Base-by-base conservation (phyloP, 2,113 vertebrate species). In the Eupsittula cactorum region DNA sequence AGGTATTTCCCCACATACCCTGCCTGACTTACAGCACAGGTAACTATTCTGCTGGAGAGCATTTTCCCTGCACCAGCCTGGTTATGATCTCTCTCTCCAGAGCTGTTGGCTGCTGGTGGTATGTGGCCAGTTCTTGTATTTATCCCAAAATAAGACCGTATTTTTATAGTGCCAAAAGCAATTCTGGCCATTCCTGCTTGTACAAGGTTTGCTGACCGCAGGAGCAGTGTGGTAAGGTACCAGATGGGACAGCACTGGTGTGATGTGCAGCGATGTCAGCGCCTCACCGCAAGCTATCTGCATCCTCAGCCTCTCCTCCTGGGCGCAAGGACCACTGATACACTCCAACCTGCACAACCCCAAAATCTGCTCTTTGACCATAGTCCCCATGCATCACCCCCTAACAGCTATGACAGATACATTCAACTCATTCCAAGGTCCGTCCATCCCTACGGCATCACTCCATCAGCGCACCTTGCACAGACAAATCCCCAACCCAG, bases 331-430 rank as follows among this genome's bases (percentile, higher is more conserved):
- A 47, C 21, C 7, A 1, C 5, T 1, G 11, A 2, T 1, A 6
- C 24, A 5, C 4, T 42, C 44, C 0, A 1, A 33, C 33, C 33
- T 12, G 20, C 82, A 11, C 63, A 16, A 21, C 2, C 62, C 63
- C 77, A 3, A 7, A 59, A 68, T 35, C 1, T 18, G 21, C 67
- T 33, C 46, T 28, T 47, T 4, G 21, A 7, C 20, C 19, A 0
- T 11, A 0, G 0, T 4, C 20, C 44, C 17, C 3, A 1, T 13
- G 29, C 14, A 24, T 18, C 35, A 13, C 41, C 42, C 6, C 0
- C 5, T 4, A 7, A 14, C 1, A 29, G 3, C 27, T 0, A 5
- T 0, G 20, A 16, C 20, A 6, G 21, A 24, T 0, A 7, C 0
- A 1, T 63, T 5, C 57, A 25, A 4, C 41, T 6, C 46, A 8